Evolutionary conservation across 1,140 invertebrate species (phyloP), one percentile per base, ranked within the genome.

Genomic region (Cherax quadricarinatus): DNA sequence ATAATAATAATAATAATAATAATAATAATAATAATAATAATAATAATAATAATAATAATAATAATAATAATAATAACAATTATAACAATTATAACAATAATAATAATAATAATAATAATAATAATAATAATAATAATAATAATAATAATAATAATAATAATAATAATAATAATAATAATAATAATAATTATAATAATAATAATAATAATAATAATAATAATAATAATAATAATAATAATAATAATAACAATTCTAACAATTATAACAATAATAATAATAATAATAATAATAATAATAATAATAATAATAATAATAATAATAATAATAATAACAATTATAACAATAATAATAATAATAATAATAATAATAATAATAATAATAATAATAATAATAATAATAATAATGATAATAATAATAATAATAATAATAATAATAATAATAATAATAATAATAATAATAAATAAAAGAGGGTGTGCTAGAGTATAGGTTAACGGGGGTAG

Each of bases 1-100:
- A 84, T 84, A 84, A 53, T 53, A 53, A 84, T 84, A 84, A 53
- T 53, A 53, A 84, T 84, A 84, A 53, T 53, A 53, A 84, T 84
- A 84, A 53, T 53, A 53, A 84, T 84, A 84, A 53, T 53, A 53
- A 84, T 84, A 84, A 53, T 53, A 53, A 84, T 84, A 84, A 12
- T 14, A 53, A 62, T 84, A 60, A 24, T 60, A 60, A 60, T 16
- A 60, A 60, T 60, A 60, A 78, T 78, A 18, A 30, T 21, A 30
- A n/a, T 6, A 78, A 41, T 41, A 41, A 41, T 41, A 41, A 41
- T 41, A 41, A 41, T n/a, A n/a, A n/a, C n/a, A n/a, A n/a, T n/a
- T n/a, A n/a, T n/a, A n/a, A n/a, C n/a, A n/a, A n/a, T n/a, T n/a
- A n/a, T n/a, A 57, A 84, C 62, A 84, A 53, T 53, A 53, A 84